Base-by-base conservation (phyloP, 1,140 invertebrate species). In the Drosophila suzukii region DNA sequence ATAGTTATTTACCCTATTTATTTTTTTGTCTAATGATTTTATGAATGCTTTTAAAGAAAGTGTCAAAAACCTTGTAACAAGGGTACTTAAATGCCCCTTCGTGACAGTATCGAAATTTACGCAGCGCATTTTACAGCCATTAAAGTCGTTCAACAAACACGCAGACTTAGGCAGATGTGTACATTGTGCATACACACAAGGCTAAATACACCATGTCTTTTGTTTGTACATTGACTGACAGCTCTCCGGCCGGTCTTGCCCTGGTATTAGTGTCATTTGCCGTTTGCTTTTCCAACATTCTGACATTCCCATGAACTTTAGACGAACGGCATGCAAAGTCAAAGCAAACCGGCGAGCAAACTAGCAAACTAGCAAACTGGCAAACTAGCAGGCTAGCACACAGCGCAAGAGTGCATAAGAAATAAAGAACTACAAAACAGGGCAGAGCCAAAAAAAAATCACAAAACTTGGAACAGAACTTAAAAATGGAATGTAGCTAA, bases 181-280 rank as follows among this genome's bases (percentile, higher is more conserved):
- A n/a, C 38, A 41, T 5, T 27, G 27, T n/a, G 27, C 13, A 32
- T 7, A 32, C 6, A 32, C 7, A 34, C 8, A 34, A 3, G 8
- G 2, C 6, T 17, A 36, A 20, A 6, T 10, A 34, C 30, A 34
- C 34, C 34, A 20, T 38, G 32, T 46, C 54, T 75, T 51, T 63
- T 77, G 74, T 72, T 55, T 58, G 72, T 20, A 57, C 38, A 50
- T 72, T 83, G 65, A 82, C 56, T 83, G 76, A 79, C 75, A 75
- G 75, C 75, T 82, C 74, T 81, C 81, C 77, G 79, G 61, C 41
- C 34, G 34, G 55, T 6, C 55, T 49, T 78, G 77, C 62, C 53
- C 54, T 63, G 55, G 82, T 63, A 86, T 86, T 82, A 86, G 82
- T 86, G 82, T 82, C 83, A 76, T 83, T 85, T 73, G 61, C 68